These are phyloP conservation scores for Hydropsyche tenuis DNA, from an alignment of 1,140 invertebrate species.

Conservation along the genomic window DNA sequence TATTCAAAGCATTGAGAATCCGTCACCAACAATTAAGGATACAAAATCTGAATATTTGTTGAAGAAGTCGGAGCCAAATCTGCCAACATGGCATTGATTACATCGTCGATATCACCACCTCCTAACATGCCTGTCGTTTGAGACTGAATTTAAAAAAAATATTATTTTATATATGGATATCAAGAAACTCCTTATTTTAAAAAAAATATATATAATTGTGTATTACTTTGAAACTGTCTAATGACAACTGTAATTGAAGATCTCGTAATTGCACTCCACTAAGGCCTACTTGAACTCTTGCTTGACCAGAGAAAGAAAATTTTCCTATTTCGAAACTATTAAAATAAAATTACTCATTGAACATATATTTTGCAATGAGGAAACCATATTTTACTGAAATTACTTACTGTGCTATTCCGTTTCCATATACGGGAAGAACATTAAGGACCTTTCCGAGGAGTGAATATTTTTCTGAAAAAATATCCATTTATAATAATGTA, in stretches of 20 bases:
- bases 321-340: constrained; percentile 45
- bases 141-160: constrained; percentile 48
- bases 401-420: constrained; percentile 54
- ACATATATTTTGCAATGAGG: no score
- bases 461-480: constrained; percentile 53
- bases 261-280: constrained; percentile 25
- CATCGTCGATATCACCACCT: constrained; percentile 56
- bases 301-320: constrained; percentile 30
- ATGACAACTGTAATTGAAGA: constrained; percentile 16
- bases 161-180: neutral
- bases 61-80: constrained; percentile 56
- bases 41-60: constrained; percentile 48
- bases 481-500: neutral
- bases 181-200: neutral
- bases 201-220: neutral
- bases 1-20: constrained; percentile 16
- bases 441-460: constrained; percentile 53
- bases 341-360: no score
- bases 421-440: constrained; percentile 53
- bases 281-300: constrained; percentile 1
- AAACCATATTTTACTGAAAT: no score
- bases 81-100: constrained; percentile 56
- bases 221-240: constrained; percentile 41
- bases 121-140: constrained; percentile 54
- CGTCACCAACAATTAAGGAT: neutral